Evolutionary conservation across 2,888 invertebrate genomes (phyloP).

Genomic region (Yponomeuta cagnagella): DNA sequence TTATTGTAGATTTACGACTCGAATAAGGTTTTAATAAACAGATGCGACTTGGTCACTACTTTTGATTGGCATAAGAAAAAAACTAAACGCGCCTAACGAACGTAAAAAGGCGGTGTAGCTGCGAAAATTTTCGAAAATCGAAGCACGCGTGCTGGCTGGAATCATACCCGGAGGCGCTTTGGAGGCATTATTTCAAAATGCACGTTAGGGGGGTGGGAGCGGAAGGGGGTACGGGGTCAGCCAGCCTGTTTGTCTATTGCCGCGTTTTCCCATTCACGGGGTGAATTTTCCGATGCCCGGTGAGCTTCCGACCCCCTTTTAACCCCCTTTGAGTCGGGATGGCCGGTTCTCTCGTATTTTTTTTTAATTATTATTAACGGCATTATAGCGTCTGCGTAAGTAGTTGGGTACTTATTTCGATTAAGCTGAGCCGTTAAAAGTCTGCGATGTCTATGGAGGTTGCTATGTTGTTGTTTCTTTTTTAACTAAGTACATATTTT

Average conservation of each 20-base stretch:
- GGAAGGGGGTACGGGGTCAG: constrained; percentile 47
- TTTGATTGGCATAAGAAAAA: no score
- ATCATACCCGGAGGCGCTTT: constrained; percentile 37
- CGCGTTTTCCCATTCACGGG: constrained; percentile 72
- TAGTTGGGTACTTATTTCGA: constrained; percentile 66
- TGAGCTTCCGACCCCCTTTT: constrained; percentile 48
- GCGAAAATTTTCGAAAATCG: constrained; percentile 27
- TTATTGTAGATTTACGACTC: no score
- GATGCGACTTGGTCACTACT: no score
- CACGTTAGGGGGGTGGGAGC: constrained; percentile 40
- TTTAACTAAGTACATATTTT: background rate
- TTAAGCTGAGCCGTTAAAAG: constrained; percentile 38
- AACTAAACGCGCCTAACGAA: background rate
- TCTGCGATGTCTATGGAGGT: background rate
- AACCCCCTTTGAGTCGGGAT: constrained; percentile 39
- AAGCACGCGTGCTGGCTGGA: constrained; percentile 35
- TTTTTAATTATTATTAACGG: constrained; percentile 71
- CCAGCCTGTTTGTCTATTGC: constrained; percentile 70
- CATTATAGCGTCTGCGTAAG: constrained; percentile 69
- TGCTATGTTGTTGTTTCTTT: background rate
- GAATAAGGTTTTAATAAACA: no score
- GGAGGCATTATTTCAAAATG: constrained; percentile 70
- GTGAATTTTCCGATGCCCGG: constrained; percentile 73
- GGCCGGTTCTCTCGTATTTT: constrained; percentile 28
- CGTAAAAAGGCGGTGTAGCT: background rate